These are phyloP conservation scores for Polia nebulosa DNA, from an alignment of 2,888 invertebrate genomes.

Conservation along the genomic window DNA sequence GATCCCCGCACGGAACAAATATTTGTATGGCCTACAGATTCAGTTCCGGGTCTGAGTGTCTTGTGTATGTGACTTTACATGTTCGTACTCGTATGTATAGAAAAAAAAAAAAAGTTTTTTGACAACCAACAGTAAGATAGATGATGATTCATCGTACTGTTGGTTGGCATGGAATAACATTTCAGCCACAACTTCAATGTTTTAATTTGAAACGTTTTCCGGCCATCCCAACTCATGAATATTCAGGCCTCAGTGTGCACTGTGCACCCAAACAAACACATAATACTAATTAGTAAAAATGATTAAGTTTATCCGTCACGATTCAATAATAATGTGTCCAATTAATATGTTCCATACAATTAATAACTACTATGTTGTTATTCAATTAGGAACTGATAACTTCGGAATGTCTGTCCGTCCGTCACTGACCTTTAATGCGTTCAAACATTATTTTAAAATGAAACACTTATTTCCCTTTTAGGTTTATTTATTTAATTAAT, in stretches of 20 bases:
- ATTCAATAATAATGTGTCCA: slow-evolving; percentile 41
- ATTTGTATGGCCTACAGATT: too few species aligned
- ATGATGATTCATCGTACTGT: too few species aligned
- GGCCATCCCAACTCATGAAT: slow-evolving; percentile 4
- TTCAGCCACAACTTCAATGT: neutral
- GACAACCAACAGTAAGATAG: too few species aligned
- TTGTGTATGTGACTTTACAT: too few species aligned
- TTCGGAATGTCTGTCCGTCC: slow-evolving; percentile 51
- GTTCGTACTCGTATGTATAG: too few species aligned
- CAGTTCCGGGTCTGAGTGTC: too few species aligned
- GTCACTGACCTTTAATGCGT: slow-evolving; percentile 61
- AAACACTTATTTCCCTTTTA: neutral
- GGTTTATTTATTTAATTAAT: slow-evolving; percentile 6
- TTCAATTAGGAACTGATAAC: slow-evolving; percentile 61
- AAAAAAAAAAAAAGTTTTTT: too few species aligned
- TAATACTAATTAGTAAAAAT: slow-evolving; percentile 42
- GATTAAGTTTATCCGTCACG: slow-evolving; percentile 37
- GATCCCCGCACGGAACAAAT: too few species aligned
- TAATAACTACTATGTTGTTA: slow-evolving; percentile 56
- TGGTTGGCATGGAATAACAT: too few species aligned
- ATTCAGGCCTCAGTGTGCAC: slow-evolving; percentile 10
- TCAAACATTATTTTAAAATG: slow-evolving; percentile 27
- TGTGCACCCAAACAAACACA: slow-evolving; percentile 17
- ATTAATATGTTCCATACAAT: slow-evolving; percentile 56
- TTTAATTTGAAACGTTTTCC: slow-evolving; percentile 12